Evolutionary conservation across 1,140 invertebrate species (phyloP), one percentile per base, ranked within the genome.

Genomic region (Scaptomyza hsui): DNA sequence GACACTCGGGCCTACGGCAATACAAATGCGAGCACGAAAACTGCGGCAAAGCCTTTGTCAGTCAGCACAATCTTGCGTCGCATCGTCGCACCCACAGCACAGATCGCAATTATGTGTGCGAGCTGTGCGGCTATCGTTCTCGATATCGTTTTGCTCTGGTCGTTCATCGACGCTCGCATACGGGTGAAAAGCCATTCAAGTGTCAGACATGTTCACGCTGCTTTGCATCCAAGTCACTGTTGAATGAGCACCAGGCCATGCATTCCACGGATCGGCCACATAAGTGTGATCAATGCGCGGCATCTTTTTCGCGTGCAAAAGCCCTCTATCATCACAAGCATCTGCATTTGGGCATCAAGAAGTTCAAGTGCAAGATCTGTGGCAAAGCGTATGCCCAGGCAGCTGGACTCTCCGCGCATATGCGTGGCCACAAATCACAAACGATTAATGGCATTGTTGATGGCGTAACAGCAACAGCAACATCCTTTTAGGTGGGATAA

Each of bases 151-250:
- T 98, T 88, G 97, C 98, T 83, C 92, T 99, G 0, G 98, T 97
- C 52, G 99, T 97, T 12, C 98, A 99, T 92, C 97, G 98, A 10
- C 93, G 97, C 24, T 98, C 97, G 0, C 97, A 99, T 91, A 98
- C 97, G 1, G 97, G 98, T 0, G 99, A 99, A 91, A 99, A 99
- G 91, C 99, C 99, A 0, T 97, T 97, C 86, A 61, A 73, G 15
- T 90, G 89, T 16, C 52, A 61, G 35, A 74, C 63, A 13, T 90
- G 89, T 15, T 52, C 56, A 0, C 78, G 78, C 1, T 64, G 78
- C 13, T 90, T 90, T 37, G 85, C 85, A 0, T 90, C 89, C 4
- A 86, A 86, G 24, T 86, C 89, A 0, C 49, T 90, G 9, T 59
- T 90, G 2, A 79, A 72, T 15, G 89, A 90, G 4, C 89, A 90